A percentile compares a stretch with the other conserved stretches of the same genome.
phyloP scores from a whole-genome alignment of 2,888 invertebrate genomes.

The Camptogramma bilineatum region DNA sequence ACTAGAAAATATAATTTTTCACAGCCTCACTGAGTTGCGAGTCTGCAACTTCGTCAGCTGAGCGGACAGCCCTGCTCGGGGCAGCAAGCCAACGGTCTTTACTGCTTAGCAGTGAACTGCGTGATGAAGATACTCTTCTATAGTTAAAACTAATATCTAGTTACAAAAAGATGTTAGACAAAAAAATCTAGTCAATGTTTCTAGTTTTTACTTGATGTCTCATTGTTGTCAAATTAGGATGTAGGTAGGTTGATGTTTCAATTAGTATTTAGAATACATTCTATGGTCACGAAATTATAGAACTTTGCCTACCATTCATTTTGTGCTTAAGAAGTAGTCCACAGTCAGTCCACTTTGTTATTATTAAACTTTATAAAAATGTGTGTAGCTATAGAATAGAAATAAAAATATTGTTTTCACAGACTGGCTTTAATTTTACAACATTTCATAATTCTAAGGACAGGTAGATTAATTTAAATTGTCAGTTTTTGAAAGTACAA shows the following conservation, averaged over 20 bases:
- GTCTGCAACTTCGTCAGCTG: slow-evolving; percentile 86
- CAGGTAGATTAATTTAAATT: background rate
- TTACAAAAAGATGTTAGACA: background rate
- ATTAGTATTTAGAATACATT: slow-evolving; percentile 12
- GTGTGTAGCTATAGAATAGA: slow-evolving; percentile 23
- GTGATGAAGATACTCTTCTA: slow-evolving; percentile 94
- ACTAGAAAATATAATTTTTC: background rate
- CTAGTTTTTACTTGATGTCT: slow-evolving; percentile 24
- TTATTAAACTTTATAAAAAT: background rate
- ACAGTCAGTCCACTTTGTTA: slow-evolving; percentile 8
- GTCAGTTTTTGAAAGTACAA: slow-evolving; percentile 28
- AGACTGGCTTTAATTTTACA: background rate
- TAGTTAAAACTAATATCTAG: slow-evolving; percentile 68
- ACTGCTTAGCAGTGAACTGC: slow-evolving; percentile 90
- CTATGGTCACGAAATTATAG: background rate
- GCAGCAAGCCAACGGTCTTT: slow-evolving; percentile 92
- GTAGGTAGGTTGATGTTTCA: slow-evolving; percentile 14
- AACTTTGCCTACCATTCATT: background rate
- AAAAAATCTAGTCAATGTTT: slow-evolving; percentile 16
- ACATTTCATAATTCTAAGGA: background rate
- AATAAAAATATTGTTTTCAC: slow-evolving; percentile 24
- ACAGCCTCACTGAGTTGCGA: slow-evolving; percentile 88
- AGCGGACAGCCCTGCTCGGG: slow-evolving; percentile 87
- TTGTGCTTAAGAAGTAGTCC: slow-evolving; percentile 11
- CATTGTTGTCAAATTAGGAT: slow-evolving; percentile 39